Conservation (phyloP, 2,888 invertebrate species). For the Xestia c-nigrum region DNA sequence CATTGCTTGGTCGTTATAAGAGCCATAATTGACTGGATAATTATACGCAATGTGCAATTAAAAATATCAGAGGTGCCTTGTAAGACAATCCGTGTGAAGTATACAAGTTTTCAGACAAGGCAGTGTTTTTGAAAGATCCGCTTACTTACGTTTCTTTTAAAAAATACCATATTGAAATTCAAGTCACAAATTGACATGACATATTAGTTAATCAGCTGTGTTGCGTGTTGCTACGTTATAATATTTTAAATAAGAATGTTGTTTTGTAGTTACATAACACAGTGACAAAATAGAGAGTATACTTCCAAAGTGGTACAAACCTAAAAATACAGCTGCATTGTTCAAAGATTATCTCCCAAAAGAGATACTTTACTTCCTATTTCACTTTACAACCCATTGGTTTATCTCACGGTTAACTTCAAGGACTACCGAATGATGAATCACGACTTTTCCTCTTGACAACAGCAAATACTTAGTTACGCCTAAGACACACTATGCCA, state of each 20-base stretch:
- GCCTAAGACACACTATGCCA: constrained; percentile 18
- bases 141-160: constrained; percentile 5
- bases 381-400: constrained; percentile 11
- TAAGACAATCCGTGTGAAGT: constrained; percentile 27
- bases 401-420: constrained; percentile 21
- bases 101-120: constrained; percentile 41
- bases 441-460: constrained; percentile 9
- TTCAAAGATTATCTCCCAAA: not conserved
- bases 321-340: not conserved
- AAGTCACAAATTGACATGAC: constrained; percentile 28
- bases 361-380: not conserved
- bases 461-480: constrained; percentile 14
- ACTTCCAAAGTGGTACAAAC: not conserved
- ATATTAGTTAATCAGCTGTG: constrained; percentile 20
- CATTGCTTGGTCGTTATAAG: constrained; percentile 18
- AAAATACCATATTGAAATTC: constrained; percentile 22
- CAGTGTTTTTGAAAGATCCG: constrained; percentile 31
- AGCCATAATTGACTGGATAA: constrained; percentile 35
- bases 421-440: constrained; percentile 3
- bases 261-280: not conserved
- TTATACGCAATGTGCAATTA: constrained; percentile 42
- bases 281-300: not conserved
- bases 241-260: not conserved
- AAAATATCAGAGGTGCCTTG: constrained; percentile 48
- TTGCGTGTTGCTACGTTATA: not conserved